Base-by-base conservation (phyloP, 2,888 invertebrate species). In the Hartigia nigra region DNA sequence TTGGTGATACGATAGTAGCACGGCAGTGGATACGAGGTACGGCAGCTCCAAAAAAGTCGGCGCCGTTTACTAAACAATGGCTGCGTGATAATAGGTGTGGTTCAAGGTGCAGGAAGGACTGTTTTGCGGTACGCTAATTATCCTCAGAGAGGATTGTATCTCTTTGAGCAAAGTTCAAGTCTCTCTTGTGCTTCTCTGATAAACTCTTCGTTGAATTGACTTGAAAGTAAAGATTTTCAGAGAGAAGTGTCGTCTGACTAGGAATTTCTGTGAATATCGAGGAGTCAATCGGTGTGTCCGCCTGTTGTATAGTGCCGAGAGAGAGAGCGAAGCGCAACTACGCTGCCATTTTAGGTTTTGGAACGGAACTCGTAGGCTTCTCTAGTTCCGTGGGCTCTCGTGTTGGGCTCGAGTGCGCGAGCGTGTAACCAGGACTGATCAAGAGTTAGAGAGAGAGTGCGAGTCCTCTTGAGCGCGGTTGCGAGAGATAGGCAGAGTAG, bases 291-390 rank as follows among this genome's bases (percentile, higher is more conserved):
- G 2, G 55, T 23, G 23, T 9, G 23, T 23, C 23, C 55, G 55
- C 1, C 23, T 55, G 34, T 34, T 72, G 72, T 72, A 23, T 23
- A 72, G 81, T 80, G 81, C 77, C 78, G 75, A 75, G 70, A 78
- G 70, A 78, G 79, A 74, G 78, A 78, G 35, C 37, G 75, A 76
- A 82, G 79, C 70, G 78, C 79, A 81, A 81, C 83, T 78, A 79
- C 82, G 82, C 81, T 83, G 83, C 84, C 84, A 84, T 84, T 84
- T 84, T 82, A 81, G 82, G 82, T 79, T 83, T 79, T 81, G 72
- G 80, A 76, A 69, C 34, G 31, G 76, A 75, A 75, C 75, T 76
- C 70, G 14, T 39, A 69, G 69, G 39, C 39, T 70, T 12, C 72
- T 32, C 32, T 72, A 72, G 55, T 55, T 55, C 55, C 55, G 55